Evolutionary conservation across 1,140 invertebrate genomes (phyloP).

Genomic region (Apis mellifera): Amel_HAv3.1 CM009941.2:11906001-11906500

Average conservation of each 20-base stretch:
- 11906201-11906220: no score
- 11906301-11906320: neutral
- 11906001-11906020: neutral
- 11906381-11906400: constrained; percentile 1
- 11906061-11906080: neutral
- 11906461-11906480: constrained; percentile 57
- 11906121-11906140: no score
- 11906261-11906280: neutral
- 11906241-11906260: no score
- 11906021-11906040: neutral
- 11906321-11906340: constrained; percentile 6
- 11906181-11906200: no score
- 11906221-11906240: no score
- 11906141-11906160: no score
- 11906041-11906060: neutral
- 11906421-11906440: constrained; percentile 24
- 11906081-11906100: no score
- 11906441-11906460: constrained; percentile 53
- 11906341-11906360: constrained; percentile 36
- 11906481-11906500: constrained; percentile 46
- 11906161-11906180: no score
- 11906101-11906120: no score
- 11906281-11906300: neutral
- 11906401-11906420: neutral
- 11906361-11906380: constrained; percentile 10